phyloP scores from a whole-genome alignment of 2,888 invertebrate species.

The Drosophila mimetica region DNA sequence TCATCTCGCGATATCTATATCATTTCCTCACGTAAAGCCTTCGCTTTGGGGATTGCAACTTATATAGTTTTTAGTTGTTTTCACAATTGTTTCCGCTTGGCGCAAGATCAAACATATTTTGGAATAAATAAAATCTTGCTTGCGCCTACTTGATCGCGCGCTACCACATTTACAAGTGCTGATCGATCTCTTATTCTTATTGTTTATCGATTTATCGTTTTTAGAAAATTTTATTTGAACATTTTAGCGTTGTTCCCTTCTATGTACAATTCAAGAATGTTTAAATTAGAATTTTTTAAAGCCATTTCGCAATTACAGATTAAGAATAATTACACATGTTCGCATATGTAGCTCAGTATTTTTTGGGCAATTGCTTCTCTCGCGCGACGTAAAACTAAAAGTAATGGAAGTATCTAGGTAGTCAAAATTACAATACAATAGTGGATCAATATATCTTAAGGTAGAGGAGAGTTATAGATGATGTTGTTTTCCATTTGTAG shows the following conservation, averaged over 20 bases:
- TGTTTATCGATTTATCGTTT: conserved; percentile 26
- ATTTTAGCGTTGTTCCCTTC: conserved; percentile 38
- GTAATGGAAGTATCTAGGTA: conserved; percentile 64
- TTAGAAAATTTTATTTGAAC: conserved; percentile 48
- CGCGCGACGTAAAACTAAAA: conserved; percentile 61
- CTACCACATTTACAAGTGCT: conserved; percentile 29
- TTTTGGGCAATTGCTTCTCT: conserved; percentile 37
- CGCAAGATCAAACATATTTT: conserved; percentile 58
- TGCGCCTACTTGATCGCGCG: conserved; percentile 44
- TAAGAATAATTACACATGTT: conserved; percentile 41
- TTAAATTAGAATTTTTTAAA: conserved; percentile 69
- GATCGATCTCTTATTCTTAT: conserved; percentile 33
- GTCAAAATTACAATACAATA: conserved; percentile 43
- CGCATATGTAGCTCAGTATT: conserved; percentile 29
- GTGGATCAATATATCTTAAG: conserved; percentile 28
- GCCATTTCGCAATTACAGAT: conserved; percentile 58
- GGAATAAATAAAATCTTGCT: conserved; percentile 55
- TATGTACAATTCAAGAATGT: conserved; percentile 75
- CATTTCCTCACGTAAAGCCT: conserved; percentile 27
- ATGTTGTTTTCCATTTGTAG: conserved; percentile 33
- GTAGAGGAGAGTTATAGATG: conserved; percentile 38
- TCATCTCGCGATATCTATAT: conserved; percentile 26
- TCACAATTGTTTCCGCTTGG: conserved; percentile 51
- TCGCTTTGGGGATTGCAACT: conserved; percentile 60
- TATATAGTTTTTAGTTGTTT: conserved; percentile 49